Conservation (phyloP, 1,140 invertebrate genomes). For the Bombus impatiens region DNA sequence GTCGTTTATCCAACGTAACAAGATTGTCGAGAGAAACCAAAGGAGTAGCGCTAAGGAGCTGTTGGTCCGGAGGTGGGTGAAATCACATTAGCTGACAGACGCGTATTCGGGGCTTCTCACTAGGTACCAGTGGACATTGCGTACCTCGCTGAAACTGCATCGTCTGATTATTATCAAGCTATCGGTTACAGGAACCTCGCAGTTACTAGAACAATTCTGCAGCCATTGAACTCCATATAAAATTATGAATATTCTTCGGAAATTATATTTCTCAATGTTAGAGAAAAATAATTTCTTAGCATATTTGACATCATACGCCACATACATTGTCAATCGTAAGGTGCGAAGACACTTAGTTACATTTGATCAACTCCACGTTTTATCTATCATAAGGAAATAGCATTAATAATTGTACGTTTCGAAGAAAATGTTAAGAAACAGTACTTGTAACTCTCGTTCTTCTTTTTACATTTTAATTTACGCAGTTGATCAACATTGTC, state of each 20-base stretch:
- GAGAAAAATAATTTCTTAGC: not conserved
- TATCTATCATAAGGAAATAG: no score
- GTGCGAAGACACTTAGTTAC: no score
- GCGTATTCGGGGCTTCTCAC: constrained; percentile 76
- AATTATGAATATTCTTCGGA: not conserved
- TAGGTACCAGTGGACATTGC: constrained; percentile 63
- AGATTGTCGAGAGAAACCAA: constrained; percentile 81
- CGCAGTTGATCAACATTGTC: not conserved
- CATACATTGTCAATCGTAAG: no score
- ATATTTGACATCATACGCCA: no score
- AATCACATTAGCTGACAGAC: constrained; percentile 77
- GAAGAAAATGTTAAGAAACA: no score
- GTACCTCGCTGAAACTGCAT: constrained; percentile 20
- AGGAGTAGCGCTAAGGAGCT: constrained; percentile 79
- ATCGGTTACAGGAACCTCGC: not conserved
- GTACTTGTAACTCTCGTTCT: not conserved
- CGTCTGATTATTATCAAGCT: constrained; percentile 31
- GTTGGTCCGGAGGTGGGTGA: constrained; percentile 76
- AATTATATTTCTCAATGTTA: not conserved
- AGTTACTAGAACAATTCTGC: not conserved
- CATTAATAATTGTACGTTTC: no score
- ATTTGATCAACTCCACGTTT: no score
- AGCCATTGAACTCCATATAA: no score
- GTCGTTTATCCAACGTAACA: constrained; percentile 72
- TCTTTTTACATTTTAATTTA: not conserved